phyloP scores from a whole-genome alignment of 1,140 invertebrate species.

The Colletes latitarsis region DNA sequence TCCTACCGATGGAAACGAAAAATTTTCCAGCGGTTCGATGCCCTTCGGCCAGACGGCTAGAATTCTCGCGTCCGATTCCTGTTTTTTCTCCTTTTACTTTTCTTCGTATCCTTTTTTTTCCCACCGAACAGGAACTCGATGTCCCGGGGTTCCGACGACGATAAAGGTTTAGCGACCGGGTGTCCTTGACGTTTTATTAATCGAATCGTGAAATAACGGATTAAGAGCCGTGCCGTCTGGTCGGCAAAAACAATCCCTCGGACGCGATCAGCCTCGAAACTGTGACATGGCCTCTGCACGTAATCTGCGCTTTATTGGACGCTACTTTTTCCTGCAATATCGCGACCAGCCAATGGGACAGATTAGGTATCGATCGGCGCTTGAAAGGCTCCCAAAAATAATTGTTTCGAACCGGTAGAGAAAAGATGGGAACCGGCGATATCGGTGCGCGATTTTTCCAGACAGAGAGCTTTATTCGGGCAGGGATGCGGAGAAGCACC shows the following conservation, averaged over 20 bases:
- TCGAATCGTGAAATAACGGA: constrained; percentile 26
- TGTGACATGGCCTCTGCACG: background rate
- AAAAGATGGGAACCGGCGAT: no score
- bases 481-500: no score
- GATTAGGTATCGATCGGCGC: no score
- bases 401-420: no score
- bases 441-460: no score
- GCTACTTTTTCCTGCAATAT: background rate
- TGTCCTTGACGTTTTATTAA: constrained; percentile 29
- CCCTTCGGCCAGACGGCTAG: background rate
- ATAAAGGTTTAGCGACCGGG: background rate
- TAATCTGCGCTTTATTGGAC: background rate
- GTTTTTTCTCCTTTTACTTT: no score
- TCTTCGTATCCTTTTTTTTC: no score
- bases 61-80: background rate
- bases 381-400: no score
- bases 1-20: background rate
- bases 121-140: background rate
- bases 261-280: background rate
- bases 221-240: background rate
- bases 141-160: background rate
- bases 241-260: background rate
- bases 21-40: constrained; percentile 1
- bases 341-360: no score
- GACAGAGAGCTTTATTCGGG: no score